A percentile compares a stretch with the other conserved stretches of the same genome.
Evolutionary conservation across 30 jellyfish, hydroid and myxozoan genomes (phyloP).

Genomic region (Euphysa ruthae): DNA sequence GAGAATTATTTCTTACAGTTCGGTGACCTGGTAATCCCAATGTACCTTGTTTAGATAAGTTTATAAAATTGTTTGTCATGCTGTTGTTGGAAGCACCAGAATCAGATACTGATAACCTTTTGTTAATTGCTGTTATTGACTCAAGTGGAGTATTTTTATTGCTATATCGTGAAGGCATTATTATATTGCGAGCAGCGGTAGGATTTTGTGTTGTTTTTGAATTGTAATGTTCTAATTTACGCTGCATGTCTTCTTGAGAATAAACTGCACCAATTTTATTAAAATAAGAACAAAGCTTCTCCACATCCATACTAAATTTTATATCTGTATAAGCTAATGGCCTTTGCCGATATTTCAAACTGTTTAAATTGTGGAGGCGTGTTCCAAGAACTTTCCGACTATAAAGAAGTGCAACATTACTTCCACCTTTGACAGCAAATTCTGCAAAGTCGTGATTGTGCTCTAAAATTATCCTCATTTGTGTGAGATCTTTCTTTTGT

Average conservation of each 20-base stretch:
- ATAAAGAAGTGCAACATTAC: conserved; percentile 82
- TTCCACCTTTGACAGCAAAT: conserved; percentile 88
- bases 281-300: conserved; percentile 55
- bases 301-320: conserved; percentile 65
- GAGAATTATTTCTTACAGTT: not conserved
- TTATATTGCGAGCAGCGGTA: not conserved
- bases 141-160: conserved; percentile 46
- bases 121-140: conserved; percentile 65
- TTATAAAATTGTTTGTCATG: conserved; percentile 28
- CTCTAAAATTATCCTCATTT: conserved; percentile 78
- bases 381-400: conserved; percentile 87
- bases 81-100: conserved; percentile 14
- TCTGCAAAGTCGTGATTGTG: conserved; percentile 95
- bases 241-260: conserved; percentile 89
- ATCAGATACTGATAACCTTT: conserved; percentile 31
- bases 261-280: conserved; percentile 68
- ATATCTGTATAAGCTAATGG: conserved; percentile 76
- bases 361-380: conserved; percentile 78
- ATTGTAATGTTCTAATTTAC: conserved; percentile 52
- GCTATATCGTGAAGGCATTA: not conserved
- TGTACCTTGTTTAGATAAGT: conserved; percentile 37
- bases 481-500: conserved; percentile 85
- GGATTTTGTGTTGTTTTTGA: conserved; percentile 5
- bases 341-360: conserved; percentile 79
- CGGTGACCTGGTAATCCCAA: conserved; percentile 23